Evolutionary conservation across 2,113 vertebrate genomes (phyloP), one percentile per base, ranked within the genome.

Genomic region (Psilopogon haemacephalus): DNA sequence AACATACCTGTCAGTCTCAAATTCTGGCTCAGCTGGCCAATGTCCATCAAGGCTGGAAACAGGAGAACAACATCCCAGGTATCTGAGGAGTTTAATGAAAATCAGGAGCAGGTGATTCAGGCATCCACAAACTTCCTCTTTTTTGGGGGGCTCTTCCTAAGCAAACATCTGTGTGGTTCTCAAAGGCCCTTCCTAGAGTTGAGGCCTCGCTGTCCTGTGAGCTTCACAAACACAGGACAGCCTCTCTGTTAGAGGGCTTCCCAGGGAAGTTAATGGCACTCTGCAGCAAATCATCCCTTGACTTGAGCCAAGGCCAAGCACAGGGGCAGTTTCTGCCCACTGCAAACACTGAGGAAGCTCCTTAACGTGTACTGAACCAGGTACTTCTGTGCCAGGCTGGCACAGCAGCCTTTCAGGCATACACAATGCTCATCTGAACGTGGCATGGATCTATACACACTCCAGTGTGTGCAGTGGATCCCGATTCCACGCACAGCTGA

Each of bases 321-420:
- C 40, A 67, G 2, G 1, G 42, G 27, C 58, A 71, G 44, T 18
- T 83, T 72, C 46, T 58, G 44, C 10, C 65, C 58, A 33, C 7
- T 63, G 32, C 13, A 40, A 21, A 82, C 54, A 42, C 0, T 24
- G 9, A 86, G n/a, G 18, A 80, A 40, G n/a, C 27, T 20, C 27
- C 38, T 27, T 35, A 15, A 64, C 20, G 27, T 8, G 9, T 21
- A 68, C 5, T 0, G 1, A 12, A 77, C 44, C 11, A 32, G 1
- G 0, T 8, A 30, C 23, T 84, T 76, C 46, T 59, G 40, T 4
- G 17, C 42, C 76, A 50, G 55, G 11, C 17, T 67, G 44, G n/a
- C n/a, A 63, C 4, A 17, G 3, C 33, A 84, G 71, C 55, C 32
- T 62, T 83, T 65, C 79, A 68, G 37, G 32, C 15, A 44, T 50